These are phyloP conservation scores for Antheraea yamamai DNA, from an alignment of 2,888 invertebrate genomes.

Conservation along the genomic window DNA sequence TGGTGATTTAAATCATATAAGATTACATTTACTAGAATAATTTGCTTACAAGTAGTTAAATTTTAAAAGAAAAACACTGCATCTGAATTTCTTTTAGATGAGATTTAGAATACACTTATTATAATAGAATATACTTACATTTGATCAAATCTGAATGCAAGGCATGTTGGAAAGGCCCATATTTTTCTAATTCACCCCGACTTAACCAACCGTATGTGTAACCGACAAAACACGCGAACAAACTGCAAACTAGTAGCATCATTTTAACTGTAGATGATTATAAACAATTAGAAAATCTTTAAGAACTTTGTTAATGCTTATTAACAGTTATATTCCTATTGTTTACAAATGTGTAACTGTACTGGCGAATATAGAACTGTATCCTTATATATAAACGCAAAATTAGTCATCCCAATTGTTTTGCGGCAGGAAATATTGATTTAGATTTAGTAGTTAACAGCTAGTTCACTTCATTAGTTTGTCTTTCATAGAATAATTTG, in stretches of 20 bases:
- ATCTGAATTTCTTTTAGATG: too few relatives aligned
- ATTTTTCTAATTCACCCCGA: conserved; percentile 62
- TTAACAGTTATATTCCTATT: not conserved
- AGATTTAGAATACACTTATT: not conserved
- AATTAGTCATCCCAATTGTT: conserved; percentile 1
- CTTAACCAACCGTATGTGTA: conserved; percentile 41
- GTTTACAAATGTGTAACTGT: not conserved
- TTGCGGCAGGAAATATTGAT: not conserved
- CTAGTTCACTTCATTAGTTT: not conserved
- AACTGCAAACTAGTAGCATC: conserved; percentile 24
- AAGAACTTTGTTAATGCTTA: not conserved
- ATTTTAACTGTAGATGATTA: conserved; percentile 8
- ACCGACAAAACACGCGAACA: conserved; percentile 29
- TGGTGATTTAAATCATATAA: too few relatives aligned
- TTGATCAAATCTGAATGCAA: conserved; percentile 60
- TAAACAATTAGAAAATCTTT: not conserved
- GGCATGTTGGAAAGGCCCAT: conserved; percentile 66
- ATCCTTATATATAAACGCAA: not conserved
- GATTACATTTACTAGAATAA: too few relatives aligned
- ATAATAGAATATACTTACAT: conserved; percentile 55
- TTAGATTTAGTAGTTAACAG: not conserved
- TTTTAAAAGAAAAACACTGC: too few relatives aligned
- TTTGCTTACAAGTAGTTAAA: too few relatives aligned
- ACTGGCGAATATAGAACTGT: not conserved
- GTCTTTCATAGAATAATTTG: not conserved